Evolutionary conservation across 2,113 vertebrate species (phyloP).

Genomic region (Cynoglossus semilaevis): DNA sequence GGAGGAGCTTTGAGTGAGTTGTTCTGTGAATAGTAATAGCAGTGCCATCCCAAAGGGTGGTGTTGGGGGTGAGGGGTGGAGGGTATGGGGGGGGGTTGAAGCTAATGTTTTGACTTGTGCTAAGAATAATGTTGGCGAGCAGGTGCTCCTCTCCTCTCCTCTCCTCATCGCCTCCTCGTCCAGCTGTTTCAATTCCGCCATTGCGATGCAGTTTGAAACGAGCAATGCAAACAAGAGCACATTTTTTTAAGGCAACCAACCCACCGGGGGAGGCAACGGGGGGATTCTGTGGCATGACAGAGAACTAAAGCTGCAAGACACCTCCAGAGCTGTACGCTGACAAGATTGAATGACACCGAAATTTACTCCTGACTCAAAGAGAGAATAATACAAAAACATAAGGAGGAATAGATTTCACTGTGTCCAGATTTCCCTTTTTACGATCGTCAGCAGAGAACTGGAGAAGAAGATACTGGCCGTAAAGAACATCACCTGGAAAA

Average conservation of each 20-base stretch:
- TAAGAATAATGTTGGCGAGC: not conserved
- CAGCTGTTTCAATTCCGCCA: constrained; percentile 13
- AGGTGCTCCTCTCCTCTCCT: constrained; percentile 1
- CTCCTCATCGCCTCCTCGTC: not conserved
- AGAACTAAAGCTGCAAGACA: not conserved
- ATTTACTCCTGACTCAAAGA: not conserved
- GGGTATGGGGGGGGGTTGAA: too few relatives aligned
- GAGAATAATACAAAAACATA: too few relatives aligned
- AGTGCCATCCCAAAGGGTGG: too few relatives aligned
- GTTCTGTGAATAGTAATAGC: too few relatives aligned
- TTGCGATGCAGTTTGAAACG: not conserved
- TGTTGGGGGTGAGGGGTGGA: too few relatives aligned
- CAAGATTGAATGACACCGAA: not conserved
- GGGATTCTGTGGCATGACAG: too few relatives aligned
- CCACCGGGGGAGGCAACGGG: not conserved
- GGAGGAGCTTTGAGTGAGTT: too few relatives aligned
- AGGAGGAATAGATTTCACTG: not conserved
- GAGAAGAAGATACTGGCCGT: not conserved
- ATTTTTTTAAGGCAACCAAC: not conserved
- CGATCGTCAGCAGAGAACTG: not conserved
- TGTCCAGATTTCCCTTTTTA: not conserved
- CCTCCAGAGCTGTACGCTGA: not conserved
- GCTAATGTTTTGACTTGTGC: not conserved
- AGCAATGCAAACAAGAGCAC: not conserved
- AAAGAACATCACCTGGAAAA: constrained; percentile 3